A percentile compares a stretch with the other conserved stretches of the same genome.
Conservation (phyloP, 2,113 vertebrate genomes). For the Strix aluco region DNA sequence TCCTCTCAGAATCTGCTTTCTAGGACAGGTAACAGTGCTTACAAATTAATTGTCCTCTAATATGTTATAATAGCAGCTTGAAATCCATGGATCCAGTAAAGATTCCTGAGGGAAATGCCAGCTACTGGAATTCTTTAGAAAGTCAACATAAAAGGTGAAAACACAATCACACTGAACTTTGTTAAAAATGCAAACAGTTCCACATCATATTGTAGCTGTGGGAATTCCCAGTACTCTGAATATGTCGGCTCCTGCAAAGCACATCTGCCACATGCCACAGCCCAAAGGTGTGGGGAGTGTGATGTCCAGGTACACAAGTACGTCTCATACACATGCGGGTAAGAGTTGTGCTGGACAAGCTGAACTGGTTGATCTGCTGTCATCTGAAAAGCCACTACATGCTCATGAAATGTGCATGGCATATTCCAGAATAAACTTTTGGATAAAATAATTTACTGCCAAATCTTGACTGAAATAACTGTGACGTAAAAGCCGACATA, state of each 20-base stretch:
- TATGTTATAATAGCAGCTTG: background rate
- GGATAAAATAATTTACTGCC: conserved; percentile 54
- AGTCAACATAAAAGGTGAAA: background rate
- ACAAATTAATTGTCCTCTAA: conserved; percentile 32
- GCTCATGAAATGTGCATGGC: background rate
- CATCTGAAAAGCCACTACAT: rapidly evolving
- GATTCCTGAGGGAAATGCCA: conserved; percentile 8
- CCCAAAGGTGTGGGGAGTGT: background rate
- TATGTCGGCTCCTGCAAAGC: background rate
- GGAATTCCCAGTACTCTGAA: background rate
- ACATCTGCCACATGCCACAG: background rate
- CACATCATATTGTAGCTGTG: background rate
- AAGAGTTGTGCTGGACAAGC: rapidly evolving
- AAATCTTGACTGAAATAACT: conserved; percentile 57
- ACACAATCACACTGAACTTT: background rate
- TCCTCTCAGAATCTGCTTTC: conserved; percentile 32
- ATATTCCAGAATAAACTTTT: background rate
- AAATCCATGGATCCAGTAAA: background rate
- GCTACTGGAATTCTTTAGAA: background rate
- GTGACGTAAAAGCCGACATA: conserved; percentile 70
- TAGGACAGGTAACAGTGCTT: conserved; percentile 39
- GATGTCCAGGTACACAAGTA: rapidly evolving
- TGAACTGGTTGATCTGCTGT: background rate
- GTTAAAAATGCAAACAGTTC: background rate
- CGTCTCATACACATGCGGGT: rapidly evolving